A percentile compares a stretch with the other conserved stretches of the same genome.
Conservation (phyloP, 1,140 invertebrate genomes). For the Scylla paramamosain region DNA sequence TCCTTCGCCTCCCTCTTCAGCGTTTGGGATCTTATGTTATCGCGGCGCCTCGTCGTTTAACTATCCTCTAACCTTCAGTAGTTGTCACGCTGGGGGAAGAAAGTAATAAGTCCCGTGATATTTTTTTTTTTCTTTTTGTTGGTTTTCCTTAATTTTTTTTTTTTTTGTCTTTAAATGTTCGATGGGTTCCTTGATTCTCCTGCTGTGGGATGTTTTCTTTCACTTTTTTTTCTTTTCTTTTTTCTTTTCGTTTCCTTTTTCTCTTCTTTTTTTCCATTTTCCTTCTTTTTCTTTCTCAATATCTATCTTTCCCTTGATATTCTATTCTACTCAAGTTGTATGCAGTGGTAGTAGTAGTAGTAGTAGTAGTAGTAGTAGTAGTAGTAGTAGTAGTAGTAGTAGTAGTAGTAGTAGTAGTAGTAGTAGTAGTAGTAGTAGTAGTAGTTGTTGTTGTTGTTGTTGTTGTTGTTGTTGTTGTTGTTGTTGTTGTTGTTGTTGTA, state of each 20-base stretch:
- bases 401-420: constrained; percentile 23
- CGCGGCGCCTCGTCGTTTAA: too few relatives aligned
- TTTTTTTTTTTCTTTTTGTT: too few relatives aligned
- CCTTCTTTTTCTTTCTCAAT: not conserved
- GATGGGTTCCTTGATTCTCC: not conserved
- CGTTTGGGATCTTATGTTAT: too few relatives aligned
- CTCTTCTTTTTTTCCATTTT: not conserved
- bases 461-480: not conserved
- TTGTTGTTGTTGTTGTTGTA: not conserved
- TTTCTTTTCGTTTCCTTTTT: too few relatives aligned
- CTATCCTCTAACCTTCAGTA: too few relatives aligned
- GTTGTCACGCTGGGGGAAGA: too few relatives aligned
- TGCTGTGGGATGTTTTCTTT: not conserved
- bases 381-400: constrained; percentile 23
- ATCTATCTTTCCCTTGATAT: not conserved
- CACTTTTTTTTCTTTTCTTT: not conserved
- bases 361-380: constrained; percentile 24
- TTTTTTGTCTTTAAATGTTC: not conserved
- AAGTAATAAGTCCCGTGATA: too few relatives aligned
- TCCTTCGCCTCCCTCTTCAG: too few relatives aligned
- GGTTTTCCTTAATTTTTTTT: not conserved
- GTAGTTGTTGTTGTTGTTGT: not conserved
- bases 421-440: constrained; percentile 15
- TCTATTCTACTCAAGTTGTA: not conserved
- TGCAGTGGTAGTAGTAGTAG: not conserved